phyloP scores from a whole-genome alignment of 2,888 invertebrate genomes.

The Linnaemya tessellans region DNA sequence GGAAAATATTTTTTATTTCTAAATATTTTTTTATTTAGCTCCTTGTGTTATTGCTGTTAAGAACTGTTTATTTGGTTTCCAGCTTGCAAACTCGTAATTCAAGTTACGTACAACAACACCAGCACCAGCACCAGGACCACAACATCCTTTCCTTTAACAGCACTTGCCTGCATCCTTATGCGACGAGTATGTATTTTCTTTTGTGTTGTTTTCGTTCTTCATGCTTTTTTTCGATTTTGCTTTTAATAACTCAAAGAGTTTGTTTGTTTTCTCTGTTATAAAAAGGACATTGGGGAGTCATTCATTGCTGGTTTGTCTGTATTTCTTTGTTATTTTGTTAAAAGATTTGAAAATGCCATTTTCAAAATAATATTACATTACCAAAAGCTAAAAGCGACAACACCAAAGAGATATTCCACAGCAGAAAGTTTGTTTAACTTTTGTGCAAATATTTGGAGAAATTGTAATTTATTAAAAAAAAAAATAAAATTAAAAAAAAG shows the following conservation, averaged over 20 bases:
- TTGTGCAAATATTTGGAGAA: neutral
- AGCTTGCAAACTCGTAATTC: conserved; percentile 21
- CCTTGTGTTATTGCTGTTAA: conserved; percentile 43
- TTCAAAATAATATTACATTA: conserved; percentile 35
- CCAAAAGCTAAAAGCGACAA: conserved; percentile 36
- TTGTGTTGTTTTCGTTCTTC: conserved; percentile 12
- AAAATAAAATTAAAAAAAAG: neutral
- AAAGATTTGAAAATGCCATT: conserved; percentile 36
- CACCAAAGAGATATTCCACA: neutral
- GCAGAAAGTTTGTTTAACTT: neutral
- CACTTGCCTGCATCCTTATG: conserved; percentile 11
- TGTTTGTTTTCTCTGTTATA: conserved; percentile 4
- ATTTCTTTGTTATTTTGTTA: conserved; percentile 5
- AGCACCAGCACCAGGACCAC: neutral
- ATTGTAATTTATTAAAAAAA: neutral
- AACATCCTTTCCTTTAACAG: neutral
- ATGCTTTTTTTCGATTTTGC: neutral
- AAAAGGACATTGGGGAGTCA: conserved; percentile 52
- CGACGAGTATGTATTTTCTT: conserved; percentile 11
- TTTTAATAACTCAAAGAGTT: conserved; percentile 33
- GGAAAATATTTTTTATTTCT: neutral
- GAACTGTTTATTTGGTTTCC: conserved; percentile 42
- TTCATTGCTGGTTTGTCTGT: conserved; percentile 1
- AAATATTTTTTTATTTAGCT: neutral
- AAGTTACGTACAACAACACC: neutral